Percentiles rank a stretch among this genome's conserved stretches.
Evolutionary conservation across 2,888 invertebrate genomes (phyloP).

Genomic region (Chorisops tibialis): DNA sequence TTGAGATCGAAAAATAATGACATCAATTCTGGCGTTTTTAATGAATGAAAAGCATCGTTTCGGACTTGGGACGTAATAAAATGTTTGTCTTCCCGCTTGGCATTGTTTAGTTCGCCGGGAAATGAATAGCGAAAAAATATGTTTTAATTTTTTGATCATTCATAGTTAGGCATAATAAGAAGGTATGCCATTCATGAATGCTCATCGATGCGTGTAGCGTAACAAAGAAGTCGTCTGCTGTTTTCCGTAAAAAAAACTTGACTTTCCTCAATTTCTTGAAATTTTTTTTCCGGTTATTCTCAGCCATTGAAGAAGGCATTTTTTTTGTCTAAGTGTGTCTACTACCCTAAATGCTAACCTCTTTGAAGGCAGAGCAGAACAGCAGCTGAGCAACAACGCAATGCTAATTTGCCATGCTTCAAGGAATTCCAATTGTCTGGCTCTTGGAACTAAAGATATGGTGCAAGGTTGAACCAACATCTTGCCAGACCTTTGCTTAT

Average conservation of each 20-base stretch:
- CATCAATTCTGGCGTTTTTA: conserved; percentile 19
- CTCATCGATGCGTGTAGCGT: conserved; percentile 27
- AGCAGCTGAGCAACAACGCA: too few relatives aligned
- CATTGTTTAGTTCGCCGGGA: conserved; percentile 7
- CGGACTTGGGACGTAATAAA: not conserved
- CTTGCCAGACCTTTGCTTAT: too few relatives aligned
- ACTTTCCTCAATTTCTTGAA: conserved; percentile 6
- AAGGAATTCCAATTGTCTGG: too few relatives aligned
- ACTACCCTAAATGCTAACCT: too few relatives aligned
- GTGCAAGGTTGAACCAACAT: too few relatives aligned
- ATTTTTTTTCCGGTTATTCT: conserved; percentile 3
- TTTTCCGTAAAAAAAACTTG: conserved; percentile 1
- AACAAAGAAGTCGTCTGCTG: conserved; percentile 26
- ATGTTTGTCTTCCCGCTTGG: not conserved
- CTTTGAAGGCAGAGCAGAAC: too few relatives aligned
- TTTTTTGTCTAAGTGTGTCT: too few relatives aligned
- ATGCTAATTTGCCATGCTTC: too few relatives aligned
- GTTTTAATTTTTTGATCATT: conserved; percentile 8
- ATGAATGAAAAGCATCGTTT: conserved; percentile 14
- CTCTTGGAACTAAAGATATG: too few relatives aligned
- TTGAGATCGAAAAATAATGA: conserved; percentile 5
- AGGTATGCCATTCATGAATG: conserved; percentile 28
- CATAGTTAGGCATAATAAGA: conserved; percentile 5
- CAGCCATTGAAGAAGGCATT: too few relatives aligned
- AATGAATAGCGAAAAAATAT: conserved; percentile 11